Conservation (phyloP, 2,888 invertebrate species). For the Athetis lepigone region DNA sequence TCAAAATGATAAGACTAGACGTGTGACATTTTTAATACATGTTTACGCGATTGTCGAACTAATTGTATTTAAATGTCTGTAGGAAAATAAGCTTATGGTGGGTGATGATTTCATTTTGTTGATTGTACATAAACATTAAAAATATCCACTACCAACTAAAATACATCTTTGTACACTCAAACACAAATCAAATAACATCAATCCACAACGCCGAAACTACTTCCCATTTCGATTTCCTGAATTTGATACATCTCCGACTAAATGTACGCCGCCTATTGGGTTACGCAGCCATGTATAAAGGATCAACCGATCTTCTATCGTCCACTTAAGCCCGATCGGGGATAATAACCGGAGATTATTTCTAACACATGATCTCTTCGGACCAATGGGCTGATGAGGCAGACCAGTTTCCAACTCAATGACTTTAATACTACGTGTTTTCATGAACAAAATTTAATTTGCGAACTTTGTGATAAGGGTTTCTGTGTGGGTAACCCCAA, state of each 20-base stretch:
- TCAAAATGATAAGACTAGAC: no score
- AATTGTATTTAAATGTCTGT: no score
- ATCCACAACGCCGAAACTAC: not conserved
- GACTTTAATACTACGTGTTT: slow-evolving; percentile 47
- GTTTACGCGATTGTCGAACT: no score
- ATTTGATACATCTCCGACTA: slow-evolving; percentile 3
- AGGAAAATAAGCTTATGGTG: no score
- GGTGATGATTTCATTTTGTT: no score
- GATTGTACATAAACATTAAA: no score
- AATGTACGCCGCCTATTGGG: slow-evolving; percentile 7
- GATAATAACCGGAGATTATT: slow-evolving; percentile 30
- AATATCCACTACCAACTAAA: no score
- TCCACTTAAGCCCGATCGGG: slow-evolving; percentile 19
- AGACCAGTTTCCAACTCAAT: slow-evolving; percentile 32
- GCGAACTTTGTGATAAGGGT: slow-evolving; percentile 56
- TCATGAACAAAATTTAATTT: slow-evolving; percentile 50
- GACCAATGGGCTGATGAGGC: slow-evolving; percentile 23
- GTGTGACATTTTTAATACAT: no score
- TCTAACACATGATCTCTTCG: slow-evolving; percentile 8
- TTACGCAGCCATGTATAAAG: slow-evolving; percentile 16
- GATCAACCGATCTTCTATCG: slow-evolving; percentile 35
- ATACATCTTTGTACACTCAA: not conserved
- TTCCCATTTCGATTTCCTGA: slow-evolving; percentile 19
- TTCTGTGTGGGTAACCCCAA: slow-evolving; percentile 43
- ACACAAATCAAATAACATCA: slow-evolving; percentile 9